Conservation (phyloP, 2,888 invertebrate species). For the Linnaemya vulpina region DNA sequence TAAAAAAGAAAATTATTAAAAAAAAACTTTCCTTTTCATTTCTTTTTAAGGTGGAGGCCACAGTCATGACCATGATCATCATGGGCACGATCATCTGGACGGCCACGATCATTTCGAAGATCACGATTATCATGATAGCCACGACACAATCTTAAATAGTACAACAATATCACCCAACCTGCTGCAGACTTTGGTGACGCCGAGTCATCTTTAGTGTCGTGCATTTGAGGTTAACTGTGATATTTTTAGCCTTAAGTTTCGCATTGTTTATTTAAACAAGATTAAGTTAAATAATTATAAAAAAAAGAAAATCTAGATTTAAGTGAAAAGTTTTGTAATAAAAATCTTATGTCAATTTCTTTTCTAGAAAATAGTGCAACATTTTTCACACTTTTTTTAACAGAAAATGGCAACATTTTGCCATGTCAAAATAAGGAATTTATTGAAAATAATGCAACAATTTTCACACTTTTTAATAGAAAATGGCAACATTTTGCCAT, state of each 20-base stretch:
- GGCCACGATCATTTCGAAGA: background rate
- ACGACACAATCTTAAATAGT: background rate
- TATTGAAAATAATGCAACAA: no score
- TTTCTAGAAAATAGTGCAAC: no score
- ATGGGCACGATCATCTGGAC: conserved; percentile 14
- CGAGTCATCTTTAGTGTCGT: conserved; percentile 34
- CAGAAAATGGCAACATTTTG: no score
- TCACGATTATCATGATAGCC: conserved; percentile 11
- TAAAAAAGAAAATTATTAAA: no score
- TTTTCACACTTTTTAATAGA: no score
- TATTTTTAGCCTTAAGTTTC: conserved; percentile 40
- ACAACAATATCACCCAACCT: conserved; percentile 21
- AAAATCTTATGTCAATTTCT: conserved; percentile 2
- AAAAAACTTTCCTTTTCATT: background rate
- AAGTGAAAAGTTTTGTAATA: conserved; percentile 21
- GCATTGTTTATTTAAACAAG: background rate
- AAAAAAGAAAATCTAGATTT: background rate
- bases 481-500: no score
- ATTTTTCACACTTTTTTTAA: no score
- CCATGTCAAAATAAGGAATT: no score
- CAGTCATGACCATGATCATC: conserved; percentile 21
- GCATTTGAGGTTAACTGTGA: conserved; percentile 55
- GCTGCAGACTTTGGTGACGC: conserved; percentile 7
- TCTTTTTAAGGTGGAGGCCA: conserved; percentile 56
- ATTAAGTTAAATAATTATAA: background rate